Evolutionary conservation across 2,113 vertebrate species (phyloP).

Genomic region (Tachysurus fulvidraco): DNA sequence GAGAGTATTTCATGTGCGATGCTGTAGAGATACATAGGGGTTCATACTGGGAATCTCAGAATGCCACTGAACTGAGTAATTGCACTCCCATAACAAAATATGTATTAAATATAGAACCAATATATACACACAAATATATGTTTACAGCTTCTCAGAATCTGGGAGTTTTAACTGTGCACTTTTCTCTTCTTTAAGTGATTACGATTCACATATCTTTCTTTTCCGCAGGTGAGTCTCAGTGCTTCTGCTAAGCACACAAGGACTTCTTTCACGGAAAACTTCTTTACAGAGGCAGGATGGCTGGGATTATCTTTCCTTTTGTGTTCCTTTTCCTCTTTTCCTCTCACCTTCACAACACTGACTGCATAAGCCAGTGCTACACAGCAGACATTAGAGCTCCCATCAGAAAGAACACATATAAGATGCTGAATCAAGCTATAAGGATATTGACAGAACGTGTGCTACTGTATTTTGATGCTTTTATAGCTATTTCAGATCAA

Average conservation of each 20-base stretch:
- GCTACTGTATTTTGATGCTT: background rate
- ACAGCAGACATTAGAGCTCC: conserved; percentile 27
- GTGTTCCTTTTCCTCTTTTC: conserved; percentile 36
- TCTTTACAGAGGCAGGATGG: conserved; percentile 47
- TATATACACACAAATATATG: background rate
- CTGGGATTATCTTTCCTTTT: conserved; percentile 54
- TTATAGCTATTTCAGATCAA: background rate
- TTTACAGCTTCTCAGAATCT: conserved; percentile 11
- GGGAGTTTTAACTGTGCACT: conserved; percentile 33
- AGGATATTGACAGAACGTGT: conserved; percentile 6
- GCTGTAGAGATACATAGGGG: background rate
- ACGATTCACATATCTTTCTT: conserved; percentile 42
- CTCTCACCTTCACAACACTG: conserved; percentile 19
- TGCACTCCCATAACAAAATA: background rate
- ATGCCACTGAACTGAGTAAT: background rate
- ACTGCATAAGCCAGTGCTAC: conserved; percentile 7
- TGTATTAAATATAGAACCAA: conserved; percentile 19
- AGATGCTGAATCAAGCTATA: conserved; percentile 13
- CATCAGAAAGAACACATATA: background rate
- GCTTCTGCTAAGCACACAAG: conserved; percentile 52
- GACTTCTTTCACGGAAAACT: conserved; percentile 51
- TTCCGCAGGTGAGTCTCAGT: conserved; percentile 49
- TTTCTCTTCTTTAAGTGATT: conserved; percentile 40
- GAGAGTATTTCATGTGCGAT: background rate
- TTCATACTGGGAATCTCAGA: background rate